phyloP scores from a whole-genome alignment of 64 coral and sea anemone genomes.

The Trachythela sp. region DNA sequence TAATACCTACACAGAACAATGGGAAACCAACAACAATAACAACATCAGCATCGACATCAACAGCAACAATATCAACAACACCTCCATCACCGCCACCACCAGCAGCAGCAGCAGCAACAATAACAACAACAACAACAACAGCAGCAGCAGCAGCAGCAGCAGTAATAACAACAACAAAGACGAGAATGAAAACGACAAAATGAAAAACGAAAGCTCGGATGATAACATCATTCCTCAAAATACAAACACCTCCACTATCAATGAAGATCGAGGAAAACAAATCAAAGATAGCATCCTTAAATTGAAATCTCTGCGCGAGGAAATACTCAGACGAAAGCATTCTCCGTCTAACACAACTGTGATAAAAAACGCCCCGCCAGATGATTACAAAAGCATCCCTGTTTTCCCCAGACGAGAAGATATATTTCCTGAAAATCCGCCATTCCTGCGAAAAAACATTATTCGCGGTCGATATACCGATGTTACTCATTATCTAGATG shows the following conservation, averaged over 20 bases:
- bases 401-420: conserved; percentile 56
- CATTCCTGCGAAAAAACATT: conserved; percentile 40
- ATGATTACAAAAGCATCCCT: conserved; percentile 60
- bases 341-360: background rate
- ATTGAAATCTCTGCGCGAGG: background rate
- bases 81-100: background rate
- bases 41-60: background rate
- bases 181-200: background rate
- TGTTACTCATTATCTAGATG: conserved; percentile 62
- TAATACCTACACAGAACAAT: background rate
- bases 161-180: background rate
- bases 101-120: background rate
- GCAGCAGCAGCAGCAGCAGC: background rate
- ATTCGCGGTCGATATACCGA: conserved; percentile 50
- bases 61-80: background rate
- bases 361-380: conserved; percentile 38
- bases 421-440: conserved; percentile 14
- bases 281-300: background rate
- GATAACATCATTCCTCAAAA: background rate
- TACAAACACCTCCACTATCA: background rate
- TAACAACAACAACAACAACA: background rate
- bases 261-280: background rate
- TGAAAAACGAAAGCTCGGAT: background rate
- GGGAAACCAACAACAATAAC: background rate
- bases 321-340: background rate